phyloP scores from a whole-genome alignment of 64 coral and sea anemone species.

The Porites australiensis region DNA sequence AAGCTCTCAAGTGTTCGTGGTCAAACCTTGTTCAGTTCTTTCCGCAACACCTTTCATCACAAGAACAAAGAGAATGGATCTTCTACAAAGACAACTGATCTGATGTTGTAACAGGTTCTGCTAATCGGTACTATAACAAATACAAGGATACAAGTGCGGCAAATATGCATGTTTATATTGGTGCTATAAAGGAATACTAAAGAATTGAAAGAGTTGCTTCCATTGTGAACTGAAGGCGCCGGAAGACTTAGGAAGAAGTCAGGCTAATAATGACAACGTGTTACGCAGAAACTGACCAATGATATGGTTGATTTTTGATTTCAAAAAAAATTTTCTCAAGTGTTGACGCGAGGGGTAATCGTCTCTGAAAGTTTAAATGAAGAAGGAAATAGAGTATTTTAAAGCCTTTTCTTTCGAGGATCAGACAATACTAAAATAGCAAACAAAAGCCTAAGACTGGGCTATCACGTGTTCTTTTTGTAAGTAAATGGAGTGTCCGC shows the following conservation, averaged over 20 bases:
- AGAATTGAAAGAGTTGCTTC: not conserved
- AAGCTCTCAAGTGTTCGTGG: too few relatives aligned
- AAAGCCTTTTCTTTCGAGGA: not conserved
- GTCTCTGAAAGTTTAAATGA: not conserved
- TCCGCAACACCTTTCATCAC: too few relatives aligned
- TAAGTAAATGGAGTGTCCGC: constrained; percentile 22
- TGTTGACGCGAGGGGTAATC: not conserved
- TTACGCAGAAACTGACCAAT: not conserved
- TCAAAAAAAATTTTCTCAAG: not conserved
- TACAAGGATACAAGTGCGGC: not conserved
- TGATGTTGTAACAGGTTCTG: not conserved
- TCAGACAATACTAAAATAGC: constrained; percentile 26
- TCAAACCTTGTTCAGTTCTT: too few relatives aligned
- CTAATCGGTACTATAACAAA: not conserved
- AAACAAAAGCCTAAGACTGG: not conserved
- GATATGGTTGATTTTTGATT: not conserved
- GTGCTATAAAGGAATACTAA: too few relatives aligned
- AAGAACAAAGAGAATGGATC: too few relatives aligned
- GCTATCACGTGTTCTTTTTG: constrained; percentile 23
- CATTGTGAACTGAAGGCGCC: not conserved
- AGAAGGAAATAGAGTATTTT: not conserved
- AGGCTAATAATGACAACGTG: too few relatives aligned
- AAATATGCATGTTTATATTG: constrained; percentile 1
- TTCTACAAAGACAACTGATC: not conserved
- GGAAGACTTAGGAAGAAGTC: not conserved